Base-by-base conservation (phyloP, 2,888 invertebrate species). In the Ichneumon xanthorius region DNA sequence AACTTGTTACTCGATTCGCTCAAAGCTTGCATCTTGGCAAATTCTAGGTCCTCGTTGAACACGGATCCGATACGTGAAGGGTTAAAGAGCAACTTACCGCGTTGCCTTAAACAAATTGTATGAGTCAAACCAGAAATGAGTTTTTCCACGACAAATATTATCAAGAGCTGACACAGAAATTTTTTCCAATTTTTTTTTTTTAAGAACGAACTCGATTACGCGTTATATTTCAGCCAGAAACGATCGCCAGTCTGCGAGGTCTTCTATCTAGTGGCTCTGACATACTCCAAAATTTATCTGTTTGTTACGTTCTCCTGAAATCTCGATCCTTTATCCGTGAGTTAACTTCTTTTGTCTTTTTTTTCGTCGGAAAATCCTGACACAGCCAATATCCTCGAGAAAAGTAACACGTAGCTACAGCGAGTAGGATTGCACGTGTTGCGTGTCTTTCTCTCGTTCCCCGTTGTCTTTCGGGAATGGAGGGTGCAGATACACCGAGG, bases 381-480 rank as follows among this genome's bases (percentile, higher is more conserved):
- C 78, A 70, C 33, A 26, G 68, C 73, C 84, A 81, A 85, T 85
- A 81, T 78, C 73, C 58, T 33, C 33, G 19, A n/a, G 40, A 58
- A 68, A 68, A 80, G 81, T 65, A 85, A 68, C 84, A 85, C 84
- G 84, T 85, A 81, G 63, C 65, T 77, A 67, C 76, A 68, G 68
- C 80, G 72, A 84, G 77, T 67, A 73, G 55, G 48, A 73, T 77
- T 61, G 72, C 80, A 84, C 84, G 80, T 84, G 80, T 67, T 65
- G 76, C 76, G 84, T 81, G 70, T 53, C 63, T 68, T 79, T 82
- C 70, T 71, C 55, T 71, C 75, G 71, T 70, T 68, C 22, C 67
- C 11, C 70, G 72, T 84, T 55, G 86, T 86, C 86, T 82, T 84
- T 73, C 70, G 79, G 45, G 72, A 79, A 72, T 58, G 61, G 75